phyloP scores from a whole-genome alignment of 1,140 invertebrate species.

The Papilio xuthus region DNA sequence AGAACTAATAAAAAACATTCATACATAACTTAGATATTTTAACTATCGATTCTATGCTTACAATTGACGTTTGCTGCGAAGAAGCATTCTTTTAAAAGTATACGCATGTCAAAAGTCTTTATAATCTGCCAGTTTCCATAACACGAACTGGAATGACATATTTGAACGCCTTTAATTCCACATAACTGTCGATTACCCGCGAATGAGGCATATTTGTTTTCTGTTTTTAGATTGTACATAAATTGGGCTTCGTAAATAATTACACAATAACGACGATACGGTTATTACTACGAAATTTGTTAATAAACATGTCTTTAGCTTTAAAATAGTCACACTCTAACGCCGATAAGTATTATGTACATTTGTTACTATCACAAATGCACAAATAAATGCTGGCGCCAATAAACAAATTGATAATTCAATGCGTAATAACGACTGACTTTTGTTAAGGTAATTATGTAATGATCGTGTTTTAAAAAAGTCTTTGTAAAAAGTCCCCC shows the following conservation, averaged over 20 bases:
- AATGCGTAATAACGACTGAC: slow-evolving; percentile 16
- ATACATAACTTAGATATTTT: too few species aligned
- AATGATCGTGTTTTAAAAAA: slow-evolving; percentile 37
- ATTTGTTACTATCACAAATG: slow-evolving; percentile 16
- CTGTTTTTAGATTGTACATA: slow-evolving; percentile 31
- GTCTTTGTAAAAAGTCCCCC: slow-evolving; percentile 54
- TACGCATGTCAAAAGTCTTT: too few species aligned
- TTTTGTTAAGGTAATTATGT: slow-evolving; percentile 27
- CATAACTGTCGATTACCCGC: too few species aligned
- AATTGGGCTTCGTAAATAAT: slow-evolving; percentile 32
- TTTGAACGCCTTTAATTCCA: background rate
- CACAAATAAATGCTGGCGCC: slow-evolving; percentile 34
- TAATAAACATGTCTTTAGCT: slow-evolving; percentile 34
- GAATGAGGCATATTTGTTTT: slow-evolving; percentile 16
- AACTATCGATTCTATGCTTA: too few species aligned
- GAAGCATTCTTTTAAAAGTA: too few species aligned
- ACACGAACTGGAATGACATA: background rate
- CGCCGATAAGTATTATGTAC: slow-evolving; percentile 24
- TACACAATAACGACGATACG: slow-evolving; percentile 30
- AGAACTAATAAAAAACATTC: too few species aligned
- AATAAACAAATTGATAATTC: slow-evolving; percentile 27
- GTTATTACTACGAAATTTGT: slow-evolving; percentile 39
- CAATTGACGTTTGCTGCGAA: too few species aligned
- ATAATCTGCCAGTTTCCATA: too few species aligned
- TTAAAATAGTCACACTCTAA: slow-evolving; percentile 16